Evolutionary conservation across 2,888 invertebrate species (phyloP), one percentile per base, ranked within the genome.

Genomic region (Agrochola macilenta): DNA sequence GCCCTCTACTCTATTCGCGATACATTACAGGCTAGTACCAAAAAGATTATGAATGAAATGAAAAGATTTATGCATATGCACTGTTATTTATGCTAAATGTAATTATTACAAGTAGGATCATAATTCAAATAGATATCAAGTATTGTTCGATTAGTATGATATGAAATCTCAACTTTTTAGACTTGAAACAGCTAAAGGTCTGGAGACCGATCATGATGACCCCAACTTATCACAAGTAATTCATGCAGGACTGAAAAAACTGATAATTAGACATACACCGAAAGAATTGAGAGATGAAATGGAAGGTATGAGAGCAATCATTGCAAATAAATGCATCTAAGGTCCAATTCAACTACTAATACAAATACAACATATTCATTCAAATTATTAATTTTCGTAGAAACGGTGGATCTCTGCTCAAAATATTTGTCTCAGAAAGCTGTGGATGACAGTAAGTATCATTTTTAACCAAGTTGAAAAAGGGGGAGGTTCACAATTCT

Each of bases 361-460:
- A n/a, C n/a, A n/a, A n/a, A n/a, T n/a, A n/a, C n/a, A n/a, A n/a
- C n/a, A n/a, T 17, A 43, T 20, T 49, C 1, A 61, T 63, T 30
- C 4, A 64, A 64, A 3, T 23, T 39, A 46, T 61, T 54, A 0
- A 9, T 65, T 60, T 81, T 92, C 91, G 30, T 93, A 95, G 96
- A 94, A 80, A 94, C 94, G 0, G 60, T 95, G 87, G 92, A 94
- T 54, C 2, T 87, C 0, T 84, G 87, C 69, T 94, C 96, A 1
- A 95, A 95, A 83, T 95, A 93, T 87, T 87, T 96, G 30, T 95
- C 96, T 1, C 92, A 96, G 74, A 79, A 84, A 43, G 94, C 94
- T 23, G 81, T 94, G 12, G 94, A 95, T 76, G 94, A 95, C 76
- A 88, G 96, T 96, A 91, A 92, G 94, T 82, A 66, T 2, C 17